Percentiles rank a stretch among this genome's conserved stretches.
Conservation (phyloP, 2,797 vertebrate species). For the Darevskia nairensis region DNA sequence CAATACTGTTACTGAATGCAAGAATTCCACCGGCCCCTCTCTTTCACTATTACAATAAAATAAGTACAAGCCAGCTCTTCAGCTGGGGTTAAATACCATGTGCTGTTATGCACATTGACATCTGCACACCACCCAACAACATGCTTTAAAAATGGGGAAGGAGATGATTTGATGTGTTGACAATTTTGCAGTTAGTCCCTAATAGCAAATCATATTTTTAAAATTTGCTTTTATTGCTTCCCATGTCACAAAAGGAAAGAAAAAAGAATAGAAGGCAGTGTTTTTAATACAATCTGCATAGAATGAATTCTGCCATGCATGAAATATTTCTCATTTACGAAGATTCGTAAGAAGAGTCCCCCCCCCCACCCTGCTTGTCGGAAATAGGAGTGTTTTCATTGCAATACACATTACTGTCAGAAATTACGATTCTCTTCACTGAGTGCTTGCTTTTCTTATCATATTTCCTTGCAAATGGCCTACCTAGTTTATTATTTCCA, state of each 20-base stretch:
- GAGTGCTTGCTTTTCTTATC: conserved; percentile 42
- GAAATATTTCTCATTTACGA: conserved; percentile 64
- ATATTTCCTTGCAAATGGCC: conserved; percentile 17
- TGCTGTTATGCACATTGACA: not conserved
- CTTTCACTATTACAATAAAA: not conserved
- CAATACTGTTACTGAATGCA: not conserved
- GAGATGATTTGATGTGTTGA: not conserved
- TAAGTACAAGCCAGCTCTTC: not conserved
- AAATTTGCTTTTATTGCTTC: conserved; percentile 51
- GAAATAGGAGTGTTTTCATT: conserved; percentile 65
- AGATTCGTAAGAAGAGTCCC: conserved; percentile 39
- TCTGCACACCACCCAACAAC: not conserved
- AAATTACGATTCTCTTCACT: conserved; percentile 41
- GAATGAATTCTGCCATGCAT: conserved; percentile 57
- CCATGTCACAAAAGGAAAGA: conserved; percentile 35
- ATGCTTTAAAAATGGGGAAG: conserved; percentile 26
- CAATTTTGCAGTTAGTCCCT: conserved; percentile 13
- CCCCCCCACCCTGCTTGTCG: not conserved
- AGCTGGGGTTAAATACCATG: not conserved
- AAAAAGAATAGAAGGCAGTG: conserved; percentile 27
- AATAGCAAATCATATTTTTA: conserved; percentile 32
- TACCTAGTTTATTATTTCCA: conserved; percentile 10
- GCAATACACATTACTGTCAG: conserved; percentile 49
- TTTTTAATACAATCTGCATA: conserved; percentile 58
- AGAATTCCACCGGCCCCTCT: not conserved